These are phyloP conservation scores for Drosophila emarginata DNA, from an alignment of 2,888 invertebrate species.

Conservation along the genomic window DNA sequence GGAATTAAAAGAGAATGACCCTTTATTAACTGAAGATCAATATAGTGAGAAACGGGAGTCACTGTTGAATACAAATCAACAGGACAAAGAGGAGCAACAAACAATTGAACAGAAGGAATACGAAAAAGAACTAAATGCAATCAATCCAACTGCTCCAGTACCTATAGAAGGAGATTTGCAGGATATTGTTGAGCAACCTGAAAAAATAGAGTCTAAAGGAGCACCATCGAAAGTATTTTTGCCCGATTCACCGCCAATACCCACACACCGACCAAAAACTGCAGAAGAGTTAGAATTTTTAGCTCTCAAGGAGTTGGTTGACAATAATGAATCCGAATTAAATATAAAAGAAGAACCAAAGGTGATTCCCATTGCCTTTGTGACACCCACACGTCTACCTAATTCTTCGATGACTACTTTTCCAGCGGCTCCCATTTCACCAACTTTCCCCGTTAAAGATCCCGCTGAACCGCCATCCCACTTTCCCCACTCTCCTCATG, in stretches of 20 bases:
- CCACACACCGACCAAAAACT: conserved; percentile 58
- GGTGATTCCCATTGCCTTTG: conserved; percentile 1
- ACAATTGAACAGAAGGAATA: too few relatives aligned
- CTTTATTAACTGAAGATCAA: too few relatives aligned
- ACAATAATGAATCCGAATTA: background rate
- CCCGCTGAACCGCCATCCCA: conserved; percentile 32
- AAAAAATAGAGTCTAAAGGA: background rate
- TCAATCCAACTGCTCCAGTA: too few relatives aligned
- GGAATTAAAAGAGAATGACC: background rate
- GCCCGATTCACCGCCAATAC: conserved; percentile 54
- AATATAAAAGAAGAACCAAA: background rate
- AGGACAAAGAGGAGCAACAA: too few relatives aligned
- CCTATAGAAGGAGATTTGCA: background rate
- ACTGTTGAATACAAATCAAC: too few relatives aligned
- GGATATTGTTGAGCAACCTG: background rate
- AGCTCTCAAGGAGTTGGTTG: conserved; percentile 22
- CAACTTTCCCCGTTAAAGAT: conserved; percentile 65
- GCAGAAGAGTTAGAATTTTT: conserved; percentile 40
- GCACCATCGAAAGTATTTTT: too few relatives aligned
- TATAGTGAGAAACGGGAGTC: too few relatives aligned
- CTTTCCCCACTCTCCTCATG: conserved; percentile 72
- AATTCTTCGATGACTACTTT: conserved; percentile 16
- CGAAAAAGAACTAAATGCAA: too few relatives aligned
- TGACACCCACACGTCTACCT: conserved; percentile 17
- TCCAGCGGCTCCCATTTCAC: conserved; percentile 52